Evolutionary conservation across 2,113 vertebrate species (phyloP).

Genomic region (Aphyosemion australe): DNA sequence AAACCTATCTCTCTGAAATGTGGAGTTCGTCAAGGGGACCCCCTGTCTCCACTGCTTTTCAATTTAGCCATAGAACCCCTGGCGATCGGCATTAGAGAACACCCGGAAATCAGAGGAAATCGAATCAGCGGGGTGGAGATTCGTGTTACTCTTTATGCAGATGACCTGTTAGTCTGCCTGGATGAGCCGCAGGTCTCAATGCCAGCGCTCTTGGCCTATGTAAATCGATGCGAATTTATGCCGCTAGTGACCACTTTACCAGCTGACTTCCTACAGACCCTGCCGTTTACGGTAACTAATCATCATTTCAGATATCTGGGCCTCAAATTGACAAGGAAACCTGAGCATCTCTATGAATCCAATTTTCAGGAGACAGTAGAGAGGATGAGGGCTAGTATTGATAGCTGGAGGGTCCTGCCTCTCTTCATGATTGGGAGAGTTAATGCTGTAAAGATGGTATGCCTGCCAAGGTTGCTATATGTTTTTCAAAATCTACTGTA

Average conservation of each 20-base stretch:
- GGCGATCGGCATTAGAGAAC: too few relatives aligned
- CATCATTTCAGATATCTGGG: background rate
- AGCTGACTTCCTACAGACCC: too few relatives aligned
- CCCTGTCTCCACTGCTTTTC: background rate
- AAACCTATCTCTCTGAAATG: background rate
- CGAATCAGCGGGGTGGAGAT: background rate
- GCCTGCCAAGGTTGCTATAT: too few relatives aligned
- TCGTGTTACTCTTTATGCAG: background rate
- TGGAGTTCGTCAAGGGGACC: background rate
- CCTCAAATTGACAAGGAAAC: background rate
- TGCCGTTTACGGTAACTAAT: background rate
- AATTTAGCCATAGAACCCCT: too few relatives aligned
- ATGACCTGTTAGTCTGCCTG: background rate
- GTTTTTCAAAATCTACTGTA: too few relatives aligned
- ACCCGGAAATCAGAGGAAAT: background rate
- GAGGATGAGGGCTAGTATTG: background rate
- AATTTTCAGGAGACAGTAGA: too few relatives aligned
- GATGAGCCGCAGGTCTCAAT: background rate
- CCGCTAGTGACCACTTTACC: background rate
- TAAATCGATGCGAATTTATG: background rate
- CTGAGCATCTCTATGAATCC: background rate
- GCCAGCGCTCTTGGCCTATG: background rate
- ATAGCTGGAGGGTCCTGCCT: background rate
- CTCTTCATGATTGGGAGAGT: too few relatives aligned
- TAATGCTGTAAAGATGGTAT: too few relatives aligned